These are phyloP conservation scores for Fopius arisanus DNA, from an alignment of 1,140 invertebrate genomes.

Conservation along the genomic window DNA sequence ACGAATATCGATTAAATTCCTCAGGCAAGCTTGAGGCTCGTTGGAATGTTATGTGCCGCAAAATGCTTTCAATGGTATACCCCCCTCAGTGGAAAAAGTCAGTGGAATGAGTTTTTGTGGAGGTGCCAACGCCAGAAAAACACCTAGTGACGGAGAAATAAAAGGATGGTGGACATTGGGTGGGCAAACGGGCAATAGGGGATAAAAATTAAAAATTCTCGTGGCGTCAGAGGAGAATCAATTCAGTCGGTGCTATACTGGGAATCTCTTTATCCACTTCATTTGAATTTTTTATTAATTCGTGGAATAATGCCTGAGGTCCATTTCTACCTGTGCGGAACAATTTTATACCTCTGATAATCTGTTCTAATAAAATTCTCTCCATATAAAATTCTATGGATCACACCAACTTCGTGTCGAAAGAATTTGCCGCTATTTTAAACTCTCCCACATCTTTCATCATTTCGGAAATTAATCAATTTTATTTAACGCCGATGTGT, in stretches of 20 bases:
- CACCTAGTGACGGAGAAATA: not conserved
- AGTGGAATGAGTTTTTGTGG: not conserved
- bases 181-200: not conserved
- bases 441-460: too few relatives aligned
- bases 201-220: not conserved
- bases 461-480: too few relatives aligned
- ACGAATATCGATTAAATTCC: conserved; percentile 19
- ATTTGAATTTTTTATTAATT: not conserved
- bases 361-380: too few relatives aligned
- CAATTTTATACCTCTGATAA: too few relatives aligned
- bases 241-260: not conserved
- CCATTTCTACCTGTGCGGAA: too few relatives aligned
- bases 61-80: not conserved
- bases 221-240: not conserved
- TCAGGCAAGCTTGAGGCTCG: conserved; percentile 5
- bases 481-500: too few relatives aligned
- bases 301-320: not conserved
- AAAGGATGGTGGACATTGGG: not conserved
- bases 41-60: conserved; percentile 13
- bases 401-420: too few relatives aligned
- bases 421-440: too few relatives aligned
- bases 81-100: not conserved
- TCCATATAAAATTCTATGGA: too few relatives aligned
- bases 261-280: not conserved
- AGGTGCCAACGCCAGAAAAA: not conserved